phyloP scores from a whole-genome alignment of 2,888 invertebrate genomes.

The Catocala fraxini region DNA sequence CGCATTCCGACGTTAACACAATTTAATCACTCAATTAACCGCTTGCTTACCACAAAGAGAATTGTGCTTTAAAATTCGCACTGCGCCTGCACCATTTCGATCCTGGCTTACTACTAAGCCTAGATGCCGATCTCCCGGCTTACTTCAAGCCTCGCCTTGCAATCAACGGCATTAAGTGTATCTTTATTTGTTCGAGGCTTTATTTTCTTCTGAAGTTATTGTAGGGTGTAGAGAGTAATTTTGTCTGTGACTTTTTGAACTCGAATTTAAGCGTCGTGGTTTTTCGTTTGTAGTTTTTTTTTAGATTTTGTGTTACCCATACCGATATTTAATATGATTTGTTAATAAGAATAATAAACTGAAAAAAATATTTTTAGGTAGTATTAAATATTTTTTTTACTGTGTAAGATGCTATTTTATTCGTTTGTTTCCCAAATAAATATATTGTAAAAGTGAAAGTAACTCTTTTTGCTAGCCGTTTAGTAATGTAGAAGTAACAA shows the following conservation, averaged over 20 bases:
- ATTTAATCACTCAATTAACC: constrained; percentile 30
- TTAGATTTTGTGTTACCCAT: too few species aligned
- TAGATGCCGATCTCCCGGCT: constrained; percentile 39
- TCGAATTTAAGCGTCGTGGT: too few species aligned
- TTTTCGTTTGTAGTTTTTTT: not conserved
- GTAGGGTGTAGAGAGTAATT: not conserved
- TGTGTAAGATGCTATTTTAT: too few species aligned
- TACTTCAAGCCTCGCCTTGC: constrained; percentile 40
- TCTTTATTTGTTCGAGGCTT: constrained; percentile 38
- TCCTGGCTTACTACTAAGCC: constrained; percentile 41
- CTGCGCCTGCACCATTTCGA: constrained; percentile 29
- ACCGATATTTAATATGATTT: too few species aligned
- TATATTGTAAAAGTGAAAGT: too few species aligned
- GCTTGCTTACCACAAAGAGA: constrained; percentile 9
- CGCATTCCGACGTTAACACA: constrained; percentile 1
- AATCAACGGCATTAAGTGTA: constrained; percentile 45
- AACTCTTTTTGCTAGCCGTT: too few species aligned
- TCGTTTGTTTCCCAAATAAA: too few species aligned
- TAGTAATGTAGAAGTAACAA: too few species aligned
- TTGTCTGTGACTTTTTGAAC: not conserved
- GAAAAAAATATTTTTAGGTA: too few species aligned
- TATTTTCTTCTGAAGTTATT: constrained; percentile 14
- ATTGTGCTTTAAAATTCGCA: constrained; percentile 36
- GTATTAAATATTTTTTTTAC: too few species aligned
- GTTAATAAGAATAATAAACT: too few species aligned